phyloP scores from a whole-genome alignment of 1,140 invertebrate species.

The Trichogramma pretiosum region DNA sequence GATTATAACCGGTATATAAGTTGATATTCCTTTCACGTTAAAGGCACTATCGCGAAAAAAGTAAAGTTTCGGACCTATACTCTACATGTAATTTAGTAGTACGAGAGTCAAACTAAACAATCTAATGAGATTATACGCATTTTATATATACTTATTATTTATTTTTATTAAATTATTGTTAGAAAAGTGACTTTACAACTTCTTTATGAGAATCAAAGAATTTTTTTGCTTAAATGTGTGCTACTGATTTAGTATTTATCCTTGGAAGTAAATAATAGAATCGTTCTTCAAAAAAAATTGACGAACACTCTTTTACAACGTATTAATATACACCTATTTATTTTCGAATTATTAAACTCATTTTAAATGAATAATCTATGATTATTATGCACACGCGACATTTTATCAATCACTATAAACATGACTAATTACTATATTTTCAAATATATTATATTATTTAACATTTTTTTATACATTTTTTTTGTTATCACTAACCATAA shows the following conservation, averaged over 20 bases:
- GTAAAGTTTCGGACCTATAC: constrained; percentile 13
- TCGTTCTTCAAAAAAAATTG: too few relatives aligned
- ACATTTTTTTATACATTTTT: constrained; percentile 30
- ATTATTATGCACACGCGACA: too few relatives aligned
- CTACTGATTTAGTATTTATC: background rate
- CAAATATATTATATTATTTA: constrained; percentile 23
- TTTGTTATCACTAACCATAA: constrained; percentile 26
- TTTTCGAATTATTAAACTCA: too few relatives aligned
- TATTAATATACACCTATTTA: too few relatives aligned
- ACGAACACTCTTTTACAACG: too few relatives aligned
- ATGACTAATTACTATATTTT: constrained; percentile 17
- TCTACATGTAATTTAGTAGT: too few relatives aligned
- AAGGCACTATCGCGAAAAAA: constrained; percentile 21
- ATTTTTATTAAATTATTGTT: background rate
- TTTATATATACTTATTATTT: too few relatives aligned
- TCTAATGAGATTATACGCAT: constrained; percentile 3
- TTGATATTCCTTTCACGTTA: constrained; percentile 13
- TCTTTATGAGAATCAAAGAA: constrained; percentile 4
- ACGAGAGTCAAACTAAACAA: constrained; percentile 7
- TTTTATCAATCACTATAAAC: constrained; percentile 14
- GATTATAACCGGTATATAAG: constrained; percentile 8
- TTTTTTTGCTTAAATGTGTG: background rate
- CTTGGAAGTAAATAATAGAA: too few relatives aligned
- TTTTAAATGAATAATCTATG: too few relatives aligned
- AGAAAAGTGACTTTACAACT: constrained; percentile 5